Base-by-base conservation (phyloP, 2,797 vertebrate genomes). In the Helostoma temminkii region DNA sequence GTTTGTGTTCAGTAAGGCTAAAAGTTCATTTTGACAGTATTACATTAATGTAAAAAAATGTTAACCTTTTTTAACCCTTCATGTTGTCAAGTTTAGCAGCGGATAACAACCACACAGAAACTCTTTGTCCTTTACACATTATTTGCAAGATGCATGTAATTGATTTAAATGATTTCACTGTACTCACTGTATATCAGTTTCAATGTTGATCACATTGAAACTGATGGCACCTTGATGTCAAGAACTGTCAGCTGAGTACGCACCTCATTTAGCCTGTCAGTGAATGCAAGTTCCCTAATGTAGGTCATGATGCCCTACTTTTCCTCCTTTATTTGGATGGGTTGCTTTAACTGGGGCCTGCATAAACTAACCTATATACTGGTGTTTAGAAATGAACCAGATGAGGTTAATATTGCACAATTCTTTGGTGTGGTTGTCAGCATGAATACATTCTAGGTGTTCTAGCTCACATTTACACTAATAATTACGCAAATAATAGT, bases 301-400 rank as follows among this genome's bases (percentile, higher is more conserved):
- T 90, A 74, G 89, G 89, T 86, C 88, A 78, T 53, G 65, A 68
- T 86, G 88, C 53, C 90, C 90, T 78, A 90, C 80, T 88, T 92
- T 85, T 61, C 49, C 64, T 30, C 22, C 59, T 52, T 45, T 34
- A 53, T 71, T 84, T 88, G 78, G 78, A 80, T 66, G 76, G 42
- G 42, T 59, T 76, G 39, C 76, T 76, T 72, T 61, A 74, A 83
- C 80, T 74, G 76, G 61, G 71, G 71, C 80, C 72, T 59, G 50
- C 42, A 48, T 78, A 59, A 69, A 83, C 69, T 88, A 87, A 90
- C 89, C 88, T 74, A 92, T 79, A 89, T 91, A 83, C 47, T 74
- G 70, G 64, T 71, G 76, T 81, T 81, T 57, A 82, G 65, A 76
- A 78, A 71, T 66, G 59, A 76, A 80, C 80, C 61, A 82, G 52